phyloP scores from a whole-genome alignment of 2,113 vertebrate species.

The Vombatus ursinus region DNA sequence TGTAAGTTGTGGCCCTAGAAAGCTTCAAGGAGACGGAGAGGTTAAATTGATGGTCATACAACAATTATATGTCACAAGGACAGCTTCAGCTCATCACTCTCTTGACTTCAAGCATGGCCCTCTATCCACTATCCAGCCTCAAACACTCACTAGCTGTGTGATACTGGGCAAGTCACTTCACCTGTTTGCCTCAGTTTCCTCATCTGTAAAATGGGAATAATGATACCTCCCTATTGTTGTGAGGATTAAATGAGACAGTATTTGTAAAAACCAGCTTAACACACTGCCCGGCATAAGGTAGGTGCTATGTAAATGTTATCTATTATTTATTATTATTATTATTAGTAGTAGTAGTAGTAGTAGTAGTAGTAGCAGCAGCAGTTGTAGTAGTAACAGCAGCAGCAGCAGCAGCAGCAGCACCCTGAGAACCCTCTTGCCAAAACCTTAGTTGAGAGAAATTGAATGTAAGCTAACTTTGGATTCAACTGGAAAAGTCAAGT shows the following conservation, averaged over 20 bases:
- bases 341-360: no score
- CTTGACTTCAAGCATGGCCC: no score
- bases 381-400: no score
- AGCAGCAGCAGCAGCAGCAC: not conserved
- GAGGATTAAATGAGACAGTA: not conserved
- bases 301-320: not conserved
- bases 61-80: not conserved
- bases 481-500: slow-evolving; percentile 46
- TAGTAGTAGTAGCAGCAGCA: no score
- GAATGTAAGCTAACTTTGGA: not conserved
- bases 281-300: not conserved
- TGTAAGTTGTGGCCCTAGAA: not conserved
- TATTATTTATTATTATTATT: not conserved
- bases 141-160: not conserved
- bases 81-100: not conserved
- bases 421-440: not conserved
- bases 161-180: not conserved
- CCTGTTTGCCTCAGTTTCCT: not conserved
- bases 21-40: not conserved
- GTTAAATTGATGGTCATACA: not conserved
- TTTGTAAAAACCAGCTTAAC: not conserved
- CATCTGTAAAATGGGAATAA: not conserved
- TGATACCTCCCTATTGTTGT: not conserved
- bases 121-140: not conserved
- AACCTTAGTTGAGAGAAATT: slow-evolving; percentile 3